These are phyloP conservation scores for Drosophila paracracens DNA, from an alignment of 2,888 invertebrate species.

Conservation along the genomic window DNA sequence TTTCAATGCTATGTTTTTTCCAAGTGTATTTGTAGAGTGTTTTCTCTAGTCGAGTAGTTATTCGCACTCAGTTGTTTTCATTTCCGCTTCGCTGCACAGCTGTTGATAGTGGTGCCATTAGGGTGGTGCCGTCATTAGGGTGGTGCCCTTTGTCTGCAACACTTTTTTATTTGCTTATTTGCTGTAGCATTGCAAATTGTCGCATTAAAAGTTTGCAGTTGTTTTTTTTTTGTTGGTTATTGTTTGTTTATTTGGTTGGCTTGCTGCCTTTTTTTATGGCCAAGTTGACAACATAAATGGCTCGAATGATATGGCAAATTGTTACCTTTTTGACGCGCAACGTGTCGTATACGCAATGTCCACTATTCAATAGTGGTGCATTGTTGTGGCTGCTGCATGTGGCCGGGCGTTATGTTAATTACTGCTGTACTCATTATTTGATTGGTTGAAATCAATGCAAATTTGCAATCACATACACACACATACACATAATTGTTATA, in stretches of 20 bases:
- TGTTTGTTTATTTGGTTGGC: not conserved
- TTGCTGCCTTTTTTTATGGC: not conserved
- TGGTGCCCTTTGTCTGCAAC: constrained; percentile 19
- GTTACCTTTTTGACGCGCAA: constrained; percentile 2
- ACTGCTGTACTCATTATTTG: constrained; percentile 15
- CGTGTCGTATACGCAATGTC: constrained; percentile 36
- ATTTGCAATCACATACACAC: not conserved
- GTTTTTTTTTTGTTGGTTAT: not conserved
- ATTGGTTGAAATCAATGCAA: constrained; percentile 12
- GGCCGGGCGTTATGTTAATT: constrained; percentile 41
- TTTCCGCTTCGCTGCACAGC: constrained; percentile 39
- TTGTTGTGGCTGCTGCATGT: constrained; percentile 1
- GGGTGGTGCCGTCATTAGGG: not conserved
- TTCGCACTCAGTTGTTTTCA: not conserved
- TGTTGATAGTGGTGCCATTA: constrained; percentile 32
- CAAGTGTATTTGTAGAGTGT: not conserved
- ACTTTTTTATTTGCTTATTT: constrained; percentile 4
- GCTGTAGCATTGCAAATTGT: constrained; percentile 51
- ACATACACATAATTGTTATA: not conserved
- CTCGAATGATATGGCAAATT: constrained; percentile 18
- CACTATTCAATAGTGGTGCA: constrained; percentile 21
- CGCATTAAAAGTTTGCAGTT: constrained; percentile 44
- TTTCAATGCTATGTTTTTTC: not conserved
- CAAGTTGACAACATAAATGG: constrained; percentile 10
- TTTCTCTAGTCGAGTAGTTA: not conserved